Conservation (phyloP, 2,888 invertebrate species). For the Yponomeuta plumbellus region DNA sequence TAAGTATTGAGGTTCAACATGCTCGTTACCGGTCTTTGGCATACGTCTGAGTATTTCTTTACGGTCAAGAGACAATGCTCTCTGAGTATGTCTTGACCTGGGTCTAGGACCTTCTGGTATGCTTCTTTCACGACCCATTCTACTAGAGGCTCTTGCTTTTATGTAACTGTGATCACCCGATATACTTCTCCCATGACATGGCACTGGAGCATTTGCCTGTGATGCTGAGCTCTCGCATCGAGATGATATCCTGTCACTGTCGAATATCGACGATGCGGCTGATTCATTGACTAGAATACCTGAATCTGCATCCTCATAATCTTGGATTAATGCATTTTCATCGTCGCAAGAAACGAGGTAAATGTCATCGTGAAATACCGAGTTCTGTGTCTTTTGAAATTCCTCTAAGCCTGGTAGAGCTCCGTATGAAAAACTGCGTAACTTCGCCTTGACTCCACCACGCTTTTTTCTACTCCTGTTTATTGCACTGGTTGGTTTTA, state of each 20-base stretch:
- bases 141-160: conserved; percentile 54
- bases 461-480: conserved; percentile 59
- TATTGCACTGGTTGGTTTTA: conserved; percentile 46
- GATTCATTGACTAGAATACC: conserved; percentile 86
- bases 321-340: conserved; percentile 75
- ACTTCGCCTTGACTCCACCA: conserved; percentile 67
- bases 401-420: conserved; percentile 84
- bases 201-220: conserved; percentile 51
- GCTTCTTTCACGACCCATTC: conserved; percentile 59
- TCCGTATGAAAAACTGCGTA: conserved; percentile 85
- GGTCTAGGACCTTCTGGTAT: conserved; percentile 42
- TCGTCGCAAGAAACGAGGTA: conserved; percentile 69
- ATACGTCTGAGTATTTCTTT: conserved; percentile 71
- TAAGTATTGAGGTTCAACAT: conserved; percentile 62
- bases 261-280: conserved; percentile 80
- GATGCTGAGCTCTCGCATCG: conserved; percentile 74
- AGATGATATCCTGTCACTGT: conserved; percentile 71
- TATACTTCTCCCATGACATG: conserved; percentile 66
- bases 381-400: conserved; percentile 77
- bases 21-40: conserved; percentile 56
- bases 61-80: conserved; percentile 74
- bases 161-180: conserved; percentile 67
- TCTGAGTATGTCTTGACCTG: conserved; percentile 60
- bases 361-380: conserved; percentile 79
- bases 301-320: conserved; percentile 84